Conservation (phyloP, 2,888 invertebrate species). For the Cryptocephalus primarius region DNA sequence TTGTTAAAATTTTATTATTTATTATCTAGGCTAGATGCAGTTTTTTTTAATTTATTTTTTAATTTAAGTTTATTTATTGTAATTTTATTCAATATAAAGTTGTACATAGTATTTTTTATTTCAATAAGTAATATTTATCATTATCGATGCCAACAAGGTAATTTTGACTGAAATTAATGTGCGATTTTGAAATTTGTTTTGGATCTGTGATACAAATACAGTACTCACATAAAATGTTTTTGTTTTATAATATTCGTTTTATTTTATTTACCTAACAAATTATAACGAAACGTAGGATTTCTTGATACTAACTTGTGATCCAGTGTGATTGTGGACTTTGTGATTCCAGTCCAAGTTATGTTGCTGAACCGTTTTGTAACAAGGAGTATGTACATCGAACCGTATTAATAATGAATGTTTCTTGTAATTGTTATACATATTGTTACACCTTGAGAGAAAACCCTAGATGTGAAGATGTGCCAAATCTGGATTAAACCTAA, state of each 20-base stretch:
- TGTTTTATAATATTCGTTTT: slow-evolving; percentile 9
- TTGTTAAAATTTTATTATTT: no score
- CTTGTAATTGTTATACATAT: no score
- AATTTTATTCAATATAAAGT: slow-evolving; percentile 16
- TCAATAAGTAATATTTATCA: slow-evolving; percentile 8
- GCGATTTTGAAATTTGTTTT: slow-evolving; percentile 13
- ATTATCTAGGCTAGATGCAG: background rate
- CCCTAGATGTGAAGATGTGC: no score
- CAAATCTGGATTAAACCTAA: no score
- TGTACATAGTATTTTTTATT: slow-evolving; percentile 13
- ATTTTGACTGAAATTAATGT: slow-evolving; percentile 13
- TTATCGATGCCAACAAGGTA: slow-evolving; percentile 6
- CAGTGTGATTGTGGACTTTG: no score
- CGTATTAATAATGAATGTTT: no score
- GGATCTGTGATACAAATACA: slow-evolving; percentile 17
- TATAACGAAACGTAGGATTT: no score
- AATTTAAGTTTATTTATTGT: slow-evolving; percentile 14
- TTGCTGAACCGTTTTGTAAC: no score
- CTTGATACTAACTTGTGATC: no score
- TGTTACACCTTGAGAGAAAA: no score
- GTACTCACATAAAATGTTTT: slow-evolving; percentile 16
- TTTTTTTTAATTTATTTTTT: slow-evolving; percentile 12
- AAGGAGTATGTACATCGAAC: no score
- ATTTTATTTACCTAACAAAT: slow-evolving; percentile 3
- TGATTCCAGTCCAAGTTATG: no score